Percentiles rank a stretch among this genome's conserved stretches.
These are phyloP conservation scores for Torymus auratus DNA, from an alignment of 2,888 invertebrate genomes.

Conservation along the genomic window DNA sequence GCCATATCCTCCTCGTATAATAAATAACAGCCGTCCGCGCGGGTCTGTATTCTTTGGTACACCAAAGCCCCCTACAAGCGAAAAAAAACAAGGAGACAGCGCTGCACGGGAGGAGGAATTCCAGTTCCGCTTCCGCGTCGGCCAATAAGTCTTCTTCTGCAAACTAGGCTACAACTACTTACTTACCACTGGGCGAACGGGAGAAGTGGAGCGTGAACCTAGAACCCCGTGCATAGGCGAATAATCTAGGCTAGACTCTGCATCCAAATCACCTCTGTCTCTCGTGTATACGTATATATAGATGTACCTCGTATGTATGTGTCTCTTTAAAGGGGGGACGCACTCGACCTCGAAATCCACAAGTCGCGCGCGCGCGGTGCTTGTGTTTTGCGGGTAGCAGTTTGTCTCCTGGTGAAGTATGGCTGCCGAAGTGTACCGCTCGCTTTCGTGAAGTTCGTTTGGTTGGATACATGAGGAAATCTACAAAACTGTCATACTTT, in stretches of 20 bases:
- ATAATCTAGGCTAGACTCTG: constrained; percentile 55
- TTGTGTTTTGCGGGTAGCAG: background rate
- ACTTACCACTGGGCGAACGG: background rate
- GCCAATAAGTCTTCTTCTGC: constrained; percentile 46
- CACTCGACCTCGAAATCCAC: constrained; percentile 48
- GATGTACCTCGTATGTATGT: too few relatives aligned
- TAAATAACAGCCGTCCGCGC: too few relatives aligned
- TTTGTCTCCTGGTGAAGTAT: too few relatives aligned
- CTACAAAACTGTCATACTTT: too few relatives aligned
- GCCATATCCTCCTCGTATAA: too few relatives aligned
- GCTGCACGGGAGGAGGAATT: too few relatives aligned
- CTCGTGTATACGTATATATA: background rate
- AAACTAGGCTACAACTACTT: constrained; percentile 34
- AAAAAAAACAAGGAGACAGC: too few relatives aligned
- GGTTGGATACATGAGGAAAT: too few relatives aligned
- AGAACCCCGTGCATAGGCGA: constrained; percentile 21
- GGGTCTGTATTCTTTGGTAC: too few relatives aligned
- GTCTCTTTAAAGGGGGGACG: constrained; percentile 1
- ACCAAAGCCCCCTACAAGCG: too few relatives aligned
- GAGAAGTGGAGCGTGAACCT: constrained; percentile 39
- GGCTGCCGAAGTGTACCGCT: too few relatives aligned
- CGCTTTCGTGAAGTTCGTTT: too few relatives aligned
- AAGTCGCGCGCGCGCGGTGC: background rate
- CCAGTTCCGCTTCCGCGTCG: constrained; percentile 30
- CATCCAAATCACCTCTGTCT: constrained; percentile 51